Base-by-base conservation (phyloP, 2,888 invertebrate genomes). In the Bellardia bayeri region DNA sequence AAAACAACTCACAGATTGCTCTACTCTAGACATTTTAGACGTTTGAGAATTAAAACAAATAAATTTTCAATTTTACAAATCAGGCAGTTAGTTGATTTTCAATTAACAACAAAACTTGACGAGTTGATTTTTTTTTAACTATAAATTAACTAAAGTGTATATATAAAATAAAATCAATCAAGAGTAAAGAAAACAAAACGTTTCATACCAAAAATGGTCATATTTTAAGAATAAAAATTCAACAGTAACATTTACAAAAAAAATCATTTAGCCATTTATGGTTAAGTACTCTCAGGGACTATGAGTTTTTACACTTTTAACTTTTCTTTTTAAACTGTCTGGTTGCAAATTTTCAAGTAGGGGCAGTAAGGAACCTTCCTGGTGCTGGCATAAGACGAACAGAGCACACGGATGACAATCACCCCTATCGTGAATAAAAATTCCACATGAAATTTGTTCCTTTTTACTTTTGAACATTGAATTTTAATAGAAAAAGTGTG, bases 131-230 rank as follows among this genome's bases (percentile, higher is more conserved):
- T 9, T 71, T 37, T 1, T 33, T n/a, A 14, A 33, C n/a, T 45
- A 61, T n/a, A 61, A 61, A 74, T 74, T 61, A 74, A 74, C 61
- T 74, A 61, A 74, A 74, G 45, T 66, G 42, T 42, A 13, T 30
- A 40, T 40, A 13, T 56, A 40, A n/a, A 37, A 14, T 49, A 51
- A 71, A 81, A 61, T 81, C 71, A 81, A 72, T 72, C 80, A 81
- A 63, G 40, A 71, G 63, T 72, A 51, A 81, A 71, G 54, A 81
- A 49, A 63, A 63, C 63, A 72, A 64, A 64, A 64, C 14, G 30
- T 71, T 72, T 30, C 4, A 14, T 9, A 14, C 72, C 63, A 72
- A 81, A 80, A 72, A 81, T 72, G 72, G 72, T 56, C 54, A 81
- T 56, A 72, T 63, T 64, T 64, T 45, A 72, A 81, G 40, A 72